These are phyloP conservation scores for Spondyliosoma cantharus DNA, from an alignment of 2,797 vertebrate species.

Conservation along the genomic window DNA sequence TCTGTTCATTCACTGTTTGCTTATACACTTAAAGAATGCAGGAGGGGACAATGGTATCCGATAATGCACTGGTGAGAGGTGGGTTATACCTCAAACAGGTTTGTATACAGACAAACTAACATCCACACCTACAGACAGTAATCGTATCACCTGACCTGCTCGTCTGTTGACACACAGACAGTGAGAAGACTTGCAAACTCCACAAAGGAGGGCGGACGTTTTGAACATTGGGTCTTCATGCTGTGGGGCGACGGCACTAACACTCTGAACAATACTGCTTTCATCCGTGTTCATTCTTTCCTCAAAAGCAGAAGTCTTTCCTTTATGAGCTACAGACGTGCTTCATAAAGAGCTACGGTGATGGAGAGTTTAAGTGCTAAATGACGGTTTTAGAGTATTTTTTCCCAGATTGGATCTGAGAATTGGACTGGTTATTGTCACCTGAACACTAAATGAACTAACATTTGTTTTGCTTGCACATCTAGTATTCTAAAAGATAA, in stretches of 20 bases:
- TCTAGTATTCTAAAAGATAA: too few species aligned
- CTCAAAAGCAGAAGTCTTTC: slow-evolving; percentile 6
- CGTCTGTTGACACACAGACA: slow-evolving; percentile 9
- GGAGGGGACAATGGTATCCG: background rate
- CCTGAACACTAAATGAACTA: background rate
- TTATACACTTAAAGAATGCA: background rate
- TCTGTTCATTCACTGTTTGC: background rate
- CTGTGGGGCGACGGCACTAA: background rate
- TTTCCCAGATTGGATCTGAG: background rate
- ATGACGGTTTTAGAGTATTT: background rate
- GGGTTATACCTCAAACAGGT: slow-evolving; percentile 6
- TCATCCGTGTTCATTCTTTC: background rate
- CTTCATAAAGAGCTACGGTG: background rate
- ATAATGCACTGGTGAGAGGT: background rate
- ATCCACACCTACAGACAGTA: slow-evolving; percentile 2
- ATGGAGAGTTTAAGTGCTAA: background rate
- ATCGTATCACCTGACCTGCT: slow-evolving; percentile 30
- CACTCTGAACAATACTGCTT: slow-evolving; percentile 9
- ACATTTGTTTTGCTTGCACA: background rate
- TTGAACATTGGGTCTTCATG: background rate
- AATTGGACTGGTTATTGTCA: background rate
- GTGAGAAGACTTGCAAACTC: background rate
- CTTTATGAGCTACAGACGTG: background rate
- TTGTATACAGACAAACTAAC: slow-evolving; percentile 10
- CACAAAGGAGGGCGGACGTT: background rate